A percentile compares a stretch with the other conserved stretches of the same genome.
Conservation (phyloP, 2,113 vertebrate species). For the Sebastes schlegelii region DNA sequence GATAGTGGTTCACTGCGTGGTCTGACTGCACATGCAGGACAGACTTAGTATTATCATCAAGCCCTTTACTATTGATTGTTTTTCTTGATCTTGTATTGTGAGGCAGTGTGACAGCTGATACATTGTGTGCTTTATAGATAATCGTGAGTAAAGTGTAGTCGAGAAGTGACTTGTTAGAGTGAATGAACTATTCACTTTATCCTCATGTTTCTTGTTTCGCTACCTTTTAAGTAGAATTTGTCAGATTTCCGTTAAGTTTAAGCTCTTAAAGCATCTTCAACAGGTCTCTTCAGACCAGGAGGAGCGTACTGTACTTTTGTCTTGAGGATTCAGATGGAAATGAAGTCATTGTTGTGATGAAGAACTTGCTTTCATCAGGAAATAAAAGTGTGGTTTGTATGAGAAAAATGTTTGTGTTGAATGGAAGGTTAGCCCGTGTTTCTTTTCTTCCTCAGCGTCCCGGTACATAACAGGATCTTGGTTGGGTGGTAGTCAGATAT, state of each 20-base stretch:
- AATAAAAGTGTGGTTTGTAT: background rate
- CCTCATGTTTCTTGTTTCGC: background rate
- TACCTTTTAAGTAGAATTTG: background rate
- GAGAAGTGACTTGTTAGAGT: background rate
- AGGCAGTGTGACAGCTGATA: background rate
- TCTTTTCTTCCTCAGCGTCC: slow-evolving; percentile 1
- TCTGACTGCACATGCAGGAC: background rate
- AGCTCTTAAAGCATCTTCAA: background rate
- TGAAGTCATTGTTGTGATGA: slow-evolving; percentile 6
- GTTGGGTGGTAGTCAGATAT: slow-evolving; percentile 20
- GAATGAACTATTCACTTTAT: background rate
- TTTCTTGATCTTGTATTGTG: background rate
- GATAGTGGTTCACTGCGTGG: background rate
- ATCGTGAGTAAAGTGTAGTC: background rate
- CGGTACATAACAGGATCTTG: background rate
- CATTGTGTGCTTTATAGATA: background rate
- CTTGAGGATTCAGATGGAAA: slow-evolving; percentile 14
- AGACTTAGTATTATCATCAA: slow-evolving; percentile 9
- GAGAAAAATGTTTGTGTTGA: slow-evolving; percentile 4
- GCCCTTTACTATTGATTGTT: background rate
- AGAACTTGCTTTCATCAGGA: background rate
- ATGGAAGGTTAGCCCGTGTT: background rate
- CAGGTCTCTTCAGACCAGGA: background rate
- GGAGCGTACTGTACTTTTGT: background rate
- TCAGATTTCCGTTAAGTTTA: background rate